phyloP scores from a whole-genome alignment of 2,113 vertebrate genomes.

The Esox niger region DNA sequence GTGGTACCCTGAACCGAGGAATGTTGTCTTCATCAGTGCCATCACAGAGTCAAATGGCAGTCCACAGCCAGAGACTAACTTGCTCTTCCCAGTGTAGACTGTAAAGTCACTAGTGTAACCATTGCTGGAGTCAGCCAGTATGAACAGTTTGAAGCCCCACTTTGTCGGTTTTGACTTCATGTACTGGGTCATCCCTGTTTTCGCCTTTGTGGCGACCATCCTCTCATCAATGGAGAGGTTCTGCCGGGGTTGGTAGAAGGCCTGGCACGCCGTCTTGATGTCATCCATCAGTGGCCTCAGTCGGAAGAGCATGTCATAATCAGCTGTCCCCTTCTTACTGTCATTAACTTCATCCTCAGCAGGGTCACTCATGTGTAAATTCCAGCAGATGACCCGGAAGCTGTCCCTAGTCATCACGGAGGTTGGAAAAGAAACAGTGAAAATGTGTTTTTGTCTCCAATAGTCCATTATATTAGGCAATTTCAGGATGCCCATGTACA shows the following conservation, averaged over 20 bases:
- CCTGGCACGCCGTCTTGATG: slow-evolving; percentile 6
- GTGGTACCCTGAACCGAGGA: slow-evolving; percentile 20
- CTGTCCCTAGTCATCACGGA: slow-evolving; percentile 1
- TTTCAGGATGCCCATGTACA: too few species aligned
- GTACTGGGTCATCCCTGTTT: too few species aligned
- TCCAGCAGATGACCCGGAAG: not conserved
- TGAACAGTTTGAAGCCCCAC: slow-evolving; percentile 24
- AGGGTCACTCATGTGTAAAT: not conserved
- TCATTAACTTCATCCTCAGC: not conserved
- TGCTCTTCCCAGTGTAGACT: slow-evolving; percentile 19
- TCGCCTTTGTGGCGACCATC: slow-evolving; percentile 19
- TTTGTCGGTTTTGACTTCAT: slow-evolving; percentile 23
- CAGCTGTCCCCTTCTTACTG: slow-evolving; percentile 8
- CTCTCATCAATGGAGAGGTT: slow-evolving; percentile 19
- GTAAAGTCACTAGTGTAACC: slow-evolving; percentile 25
- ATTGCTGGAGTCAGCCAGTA: slow-evolving; percentile 20
- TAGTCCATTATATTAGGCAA: not conserved
- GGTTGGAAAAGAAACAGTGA: not conserved
- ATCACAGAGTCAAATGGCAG: slow-evolving; percentile 17
- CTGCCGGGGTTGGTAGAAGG: slow-evolving; percentile 4
- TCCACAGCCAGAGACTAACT: not conserved
- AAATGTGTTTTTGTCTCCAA: not conserved
- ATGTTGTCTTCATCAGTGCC: slow-evolving; percentile 7
- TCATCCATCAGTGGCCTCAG: slow-evolving; percentile 7
- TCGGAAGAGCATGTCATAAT: slow-evolving; percentile 7